Percentiles rank a stretch among this genome's conserved stretches.
Evolutionary conservation across 2,888 invertebrate species (phyloP).

Genomic region (Agonopterix arenella): DNA sequence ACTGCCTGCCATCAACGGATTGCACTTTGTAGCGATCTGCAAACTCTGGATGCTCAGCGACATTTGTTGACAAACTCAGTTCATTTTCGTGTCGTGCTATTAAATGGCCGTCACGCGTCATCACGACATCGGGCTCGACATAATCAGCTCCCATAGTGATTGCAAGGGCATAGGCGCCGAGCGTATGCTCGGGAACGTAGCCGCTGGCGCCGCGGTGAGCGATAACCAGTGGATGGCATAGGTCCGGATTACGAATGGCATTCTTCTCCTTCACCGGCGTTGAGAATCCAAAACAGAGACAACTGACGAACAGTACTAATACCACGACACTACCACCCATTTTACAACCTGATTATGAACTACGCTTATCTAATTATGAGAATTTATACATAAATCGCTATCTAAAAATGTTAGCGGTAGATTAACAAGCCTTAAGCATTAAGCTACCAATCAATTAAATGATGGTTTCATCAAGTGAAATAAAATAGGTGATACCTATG

Average conservation of each 20-base stretch:
- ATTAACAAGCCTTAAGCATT: no score
- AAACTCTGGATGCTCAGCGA: constrained; percentile 45
- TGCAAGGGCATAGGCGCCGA: constrained; percentile 59
- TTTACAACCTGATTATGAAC: neutral
- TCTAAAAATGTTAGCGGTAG: no score
- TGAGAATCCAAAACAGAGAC: neutral
- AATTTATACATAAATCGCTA: no score
- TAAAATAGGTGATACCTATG: no score
- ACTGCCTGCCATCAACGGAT: constrained; percentile 37
- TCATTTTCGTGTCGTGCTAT: constrained; percentile 63
- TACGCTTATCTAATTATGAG: neutral
- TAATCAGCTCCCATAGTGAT: constrained; percentile 63
- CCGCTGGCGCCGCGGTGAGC: constrained; percentile 65
- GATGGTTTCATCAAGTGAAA: no score
- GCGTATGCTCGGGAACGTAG: constrained; percentile 64
- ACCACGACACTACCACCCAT: neutral
- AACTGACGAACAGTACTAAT: neutral
- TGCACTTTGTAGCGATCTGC: constrained; percentile 41
- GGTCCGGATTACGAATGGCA: constrained; percentile 21
- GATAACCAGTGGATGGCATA: constrained; percentile 43
- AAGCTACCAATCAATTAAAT: no score
- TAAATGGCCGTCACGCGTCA: constrained; percentile 53
- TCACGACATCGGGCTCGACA: constrained; percentile 63
- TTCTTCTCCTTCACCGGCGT: neutral
- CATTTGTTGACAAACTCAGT: constrained; percentile 49